Evolutionary conservation across 2,797 vertebrate species (phyloP).

Genomic region (Knipowitschia caucasica): DNA sequence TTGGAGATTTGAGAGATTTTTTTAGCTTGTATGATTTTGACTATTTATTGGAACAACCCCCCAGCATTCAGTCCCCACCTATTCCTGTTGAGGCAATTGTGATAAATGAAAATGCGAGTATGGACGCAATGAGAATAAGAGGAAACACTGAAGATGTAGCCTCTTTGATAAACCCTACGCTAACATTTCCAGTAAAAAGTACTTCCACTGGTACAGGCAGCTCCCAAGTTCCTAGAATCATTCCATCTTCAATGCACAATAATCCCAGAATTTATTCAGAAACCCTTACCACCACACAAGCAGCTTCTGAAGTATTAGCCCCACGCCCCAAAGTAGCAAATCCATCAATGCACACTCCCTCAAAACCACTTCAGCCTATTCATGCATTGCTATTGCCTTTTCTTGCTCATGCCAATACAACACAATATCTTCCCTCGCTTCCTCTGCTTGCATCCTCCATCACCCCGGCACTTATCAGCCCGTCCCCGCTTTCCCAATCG

Average conservation of each 20-base stretch:
- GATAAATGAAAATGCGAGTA: background rate
- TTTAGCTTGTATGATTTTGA: conserved; percentile 57
- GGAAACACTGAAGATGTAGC: conserved; percentile 4
- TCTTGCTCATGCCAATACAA: background rate
- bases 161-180: conserved; percentile 1
- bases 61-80: background rate
- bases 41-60: conserved; percentile 36
- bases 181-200: conserved; percentile 12
- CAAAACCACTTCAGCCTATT: background rate
- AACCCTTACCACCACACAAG: background rate
- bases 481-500: conserved; percentile 8
- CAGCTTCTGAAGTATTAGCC: background rate
- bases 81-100: background rate
- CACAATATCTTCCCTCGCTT: conserved; percentile 1
- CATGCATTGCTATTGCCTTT: background rate
- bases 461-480: background rate
- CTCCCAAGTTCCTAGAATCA: background rate
- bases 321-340: background rate
- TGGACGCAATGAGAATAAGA: conserved; percentile 4
- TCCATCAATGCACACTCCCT: conserved; percentile 2
- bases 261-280: background rate
- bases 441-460: background rate
- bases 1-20: conserved; percentile 14
- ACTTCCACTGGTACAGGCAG: conserved; percentile 8
- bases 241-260: background rate